Base-by-base conservation (phyloP, 1,140 invertebrate genomes). In the Bombus superbus region DNA sequence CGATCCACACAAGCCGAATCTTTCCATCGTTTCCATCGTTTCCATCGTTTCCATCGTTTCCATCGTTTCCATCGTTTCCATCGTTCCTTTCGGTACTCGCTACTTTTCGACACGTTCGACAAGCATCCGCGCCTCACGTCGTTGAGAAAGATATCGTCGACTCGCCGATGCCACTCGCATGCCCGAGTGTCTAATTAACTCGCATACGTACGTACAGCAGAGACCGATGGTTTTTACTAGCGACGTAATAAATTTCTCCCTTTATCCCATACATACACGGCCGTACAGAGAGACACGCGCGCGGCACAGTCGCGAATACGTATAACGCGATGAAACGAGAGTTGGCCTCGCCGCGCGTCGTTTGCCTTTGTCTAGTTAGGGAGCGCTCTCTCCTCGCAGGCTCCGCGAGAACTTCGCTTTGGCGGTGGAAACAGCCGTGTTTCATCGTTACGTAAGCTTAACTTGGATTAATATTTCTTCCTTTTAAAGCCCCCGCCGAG, bases 401-500 rank as follows among this genome's bases (percentile, higher is more conserved):
- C 59, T 77, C 81, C 81, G 57, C 1, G 81, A 77, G 81, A 83
- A 69, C 32, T 81, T 81, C 78, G 18, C 64, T 80, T 80, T 40
- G 42, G 38, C 42, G 69, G 44, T 44, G 71, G 83, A 78, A 87
- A 85, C 75, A 86, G 74, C 68, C 76, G 75, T 87, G 83, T 87
- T 80, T 87, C 86, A 85, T 87, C 76, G 86, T 87, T 86, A 86
- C 4, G 75, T 59, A 66, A 86, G 68, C 85, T 86, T 75, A 86
- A 87, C 86, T 86, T 80, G 83, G 86, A 87, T 87, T 87, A 87
- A 87, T 86, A 86, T 87, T 87, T 87, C 86, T 87, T 87, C 83
- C 75, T 83, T 85, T 87, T 86, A 86, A 86, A 79, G 71, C 42
- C 35, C 5, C 42, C 62, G 83, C 68, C 73, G 82, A 74, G 86